Evolutionary conservation across 2,113 vertebrate species (phyloP), one percentile per base, ranked within the genome.

Genomic region (Oryzias curvinotus): DNA sequence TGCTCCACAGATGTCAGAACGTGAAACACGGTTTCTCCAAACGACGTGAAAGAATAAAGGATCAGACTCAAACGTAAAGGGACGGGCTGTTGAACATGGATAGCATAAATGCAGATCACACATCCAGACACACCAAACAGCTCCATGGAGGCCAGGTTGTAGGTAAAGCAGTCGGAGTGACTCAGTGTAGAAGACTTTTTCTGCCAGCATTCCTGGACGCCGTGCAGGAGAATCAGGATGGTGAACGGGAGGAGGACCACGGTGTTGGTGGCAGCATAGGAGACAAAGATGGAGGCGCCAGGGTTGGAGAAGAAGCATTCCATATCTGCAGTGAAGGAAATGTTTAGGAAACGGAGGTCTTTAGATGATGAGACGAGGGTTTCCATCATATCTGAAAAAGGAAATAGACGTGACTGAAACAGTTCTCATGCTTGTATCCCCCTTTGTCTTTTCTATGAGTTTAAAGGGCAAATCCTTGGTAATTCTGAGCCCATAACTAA

Each of bases 1-100:
- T 21, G 66, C 57, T 69, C 57, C 19, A 55, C 44, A 19, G 57
- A 55, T 5, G 66, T 69, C 17, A 69, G 18, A n/a, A 19, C 14
- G 2, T 61, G 66, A 19, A 61, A 60, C 13, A 42, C 19, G 4
- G 12, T 41, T 28, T 55, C 18, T 55, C 57, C 66, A 7, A 18
- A 46, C 26, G 50, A 60, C 2, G 13, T 7, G 17, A 61, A 7
- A 7, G 28, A 25, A 19, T 10, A 44, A 6, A 63, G 41, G 12
- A 7, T 0, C 1, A 2, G 4, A 1, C 19, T 36, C 2, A 25
- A 12, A 4, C 1, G 5, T 1, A 65, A 7, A 3, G 14, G 0
- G 1, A 4, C 15, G 1, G 6, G 0, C 2, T 57, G 16, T 2
- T 8, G 2, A 0, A 6, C 12, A 3, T 13, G 15, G 25, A 41